Base-by-base conservation (phyloP, 2,888 invertebrate genomes). In the Agrochola lota region DNA sequence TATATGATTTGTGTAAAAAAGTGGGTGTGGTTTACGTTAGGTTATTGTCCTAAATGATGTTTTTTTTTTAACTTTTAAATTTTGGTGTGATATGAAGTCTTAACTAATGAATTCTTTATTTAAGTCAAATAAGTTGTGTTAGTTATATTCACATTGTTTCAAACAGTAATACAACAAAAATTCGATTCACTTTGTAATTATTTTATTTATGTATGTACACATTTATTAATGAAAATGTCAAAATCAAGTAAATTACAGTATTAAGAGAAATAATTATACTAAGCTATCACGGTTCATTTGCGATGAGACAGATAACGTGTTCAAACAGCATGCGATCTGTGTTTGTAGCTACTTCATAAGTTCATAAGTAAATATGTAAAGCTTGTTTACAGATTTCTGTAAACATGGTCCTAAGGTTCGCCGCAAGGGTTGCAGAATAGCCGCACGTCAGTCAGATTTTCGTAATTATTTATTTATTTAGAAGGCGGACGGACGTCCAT, bases 401-500 rank as follows among this genome's bases (percentile, higher is more conserved):
- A 57, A 62, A 49, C 49, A 62, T 43, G 23, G 17, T n/a, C 49
- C n/a, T 69, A 52, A 52, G 23, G 52, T 62, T 85, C 40, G 49
- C 26, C 64, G 43, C 52, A 49, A 59, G 35, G 55, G 60, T 64
- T 81, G 52, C 62, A 63, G 17, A 74, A 68, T 23, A 71, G 8
- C 12, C n/a, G n/a, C 30, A 55, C 35, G 43, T 71, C 46, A 80
- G 73, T 80, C 75, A 85, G 79, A 88, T 84, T 85, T 77, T 86
- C 78, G 74, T 85, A 84, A 69, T 83, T 83, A 85, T 87, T 85
- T 87, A 90, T 88, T 87, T 87, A 90, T 91, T 90, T 81, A 69
- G 74, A 84, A 89, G 80, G 88, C 89, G 90, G 90, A 89, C 90
- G 90, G 90, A 90, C 85, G 87, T 89, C 77, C 83, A 91, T 81